phyloP scores from a whole-genome alignment of 2,797 vertebrate genomes.

The Scomberomorus guttatus region DNA sequence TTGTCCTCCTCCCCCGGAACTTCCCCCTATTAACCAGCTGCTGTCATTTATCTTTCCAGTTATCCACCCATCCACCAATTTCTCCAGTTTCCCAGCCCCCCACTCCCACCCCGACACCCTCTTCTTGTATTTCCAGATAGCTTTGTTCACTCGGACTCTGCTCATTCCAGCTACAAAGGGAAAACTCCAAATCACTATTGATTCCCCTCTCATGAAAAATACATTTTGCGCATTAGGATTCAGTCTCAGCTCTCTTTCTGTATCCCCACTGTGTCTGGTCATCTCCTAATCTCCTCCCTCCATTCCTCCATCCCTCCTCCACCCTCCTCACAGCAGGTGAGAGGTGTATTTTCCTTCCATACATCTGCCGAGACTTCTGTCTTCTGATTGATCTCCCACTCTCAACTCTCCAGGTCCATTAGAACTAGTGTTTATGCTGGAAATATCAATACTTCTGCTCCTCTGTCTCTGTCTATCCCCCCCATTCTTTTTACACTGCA shows the following conservation, averaged over 20 bases:
- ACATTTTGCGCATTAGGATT: constrained; percentile 77
- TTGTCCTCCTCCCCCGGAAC: constrained; percentile 36
- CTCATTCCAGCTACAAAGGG: constrained; percentile 66
- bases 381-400: constrained; percentile 68
- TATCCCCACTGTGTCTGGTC: constrained; percentile 54
- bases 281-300: constrained; percentile 62
- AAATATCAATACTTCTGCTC: constrained; percentile 72
- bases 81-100: constrained; percentile 39
- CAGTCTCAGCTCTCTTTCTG: constrained; percentile 48
- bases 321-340: constrained; percentile 63
- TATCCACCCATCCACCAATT: constrained; percentile 54
- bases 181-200: constrained; percentile 80
- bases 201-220: constrained; percentile 81
- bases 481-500: constrained; percentile 35
- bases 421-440: constrained; percentile 76
- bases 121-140: constrained; percentile 58
- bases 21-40: constrained; percentile 47
- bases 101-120: no score
- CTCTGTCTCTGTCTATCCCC: constrained; percentile 34
- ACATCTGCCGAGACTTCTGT: constrained; percentile 71
- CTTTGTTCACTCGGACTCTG: constrained; percentile 27
- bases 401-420: constrained; percentile 68
- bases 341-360: constrained; percentile 77
- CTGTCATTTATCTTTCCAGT: constrained; percentile 64
- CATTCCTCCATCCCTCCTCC: constrained; percentile 27